Base-by-base conservation (phyloP, 1,140 invertebrate genomes). In the Hetaerina americana region DNA sequence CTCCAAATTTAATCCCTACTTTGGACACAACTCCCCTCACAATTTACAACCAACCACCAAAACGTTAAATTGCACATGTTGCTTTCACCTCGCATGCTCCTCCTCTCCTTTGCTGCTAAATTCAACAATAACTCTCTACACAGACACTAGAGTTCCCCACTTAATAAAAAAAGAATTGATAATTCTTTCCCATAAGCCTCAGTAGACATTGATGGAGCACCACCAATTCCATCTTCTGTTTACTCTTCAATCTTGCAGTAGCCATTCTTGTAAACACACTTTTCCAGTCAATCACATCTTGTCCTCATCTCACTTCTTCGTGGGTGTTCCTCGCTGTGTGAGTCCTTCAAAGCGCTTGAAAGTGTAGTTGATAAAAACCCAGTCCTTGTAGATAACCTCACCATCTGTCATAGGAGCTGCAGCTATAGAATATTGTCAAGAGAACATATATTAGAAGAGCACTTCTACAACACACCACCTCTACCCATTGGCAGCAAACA, bases 341-440 rank as follows among this genome's bases (percentile, higher is more conserved):
- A 98, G 85, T 66, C 95, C 96, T 82, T 99, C 96, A 81, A 99
- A 99, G 74, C 97, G 87, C 82, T 99, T 98, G 85, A 98, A 99
- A 73, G 97, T 99, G 82, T 99, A 99, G 84, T 99, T 99, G 78
- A 99, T 97, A 82, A 99, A 99, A 69, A 99, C 96, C 96, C 95
- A 98, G 84, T 98, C 96, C 84, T 98, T 98, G 82, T 94, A 92
- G 74, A 89, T 90, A 72, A 91, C 88, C 80, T 94, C 92, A 27
- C 78, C 79, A 69, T 91, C 91, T 66, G 90, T 86, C 79, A 90
- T 85, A 26, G 92, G 91, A 70, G 91, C 91, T 73, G 92, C 88
- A 76, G 93, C 91, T 93, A 84, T 49, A 88, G 85, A 5, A 10
- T 2, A 57, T 57, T n/a, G n/a, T n/a, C n/a, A n/a, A n/a, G n/a